These are phyloP conservation scores for Lethrus apterus DNA, from an alignment of 1,140 invertebrate genomes.

Conservation along the genomic window DNA sequence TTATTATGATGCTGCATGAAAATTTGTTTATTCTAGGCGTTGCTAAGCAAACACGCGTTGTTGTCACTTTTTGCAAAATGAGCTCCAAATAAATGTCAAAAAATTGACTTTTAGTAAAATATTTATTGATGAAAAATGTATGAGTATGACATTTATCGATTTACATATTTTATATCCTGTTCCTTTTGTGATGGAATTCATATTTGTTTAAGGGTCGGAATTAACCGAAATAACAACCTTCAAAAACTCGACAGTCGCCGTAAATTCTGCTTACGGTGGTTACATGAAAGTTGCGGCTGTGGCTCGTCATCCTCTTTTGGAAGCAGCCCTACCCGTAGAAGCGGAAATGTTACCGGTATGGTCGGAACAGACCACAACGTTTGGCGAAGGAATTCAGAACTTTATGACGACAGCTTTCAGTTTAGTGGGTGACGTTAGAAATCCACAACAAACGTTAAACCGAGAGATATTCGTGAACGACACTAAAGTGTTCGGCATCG, in stretches of 20 bases:
- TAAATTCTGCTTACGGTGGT: conserved; percentile 62
- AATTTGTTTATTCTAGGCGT: too few species aligned
- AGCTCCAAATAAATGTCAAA: too few species aligned
- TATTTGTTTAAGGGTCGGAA: conserved; percentile 47
- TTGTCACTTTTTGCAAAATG: too few species aligned
- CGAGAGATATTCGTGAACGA: conserved; percentile 80
- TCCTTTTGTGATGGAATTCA: not conserved
- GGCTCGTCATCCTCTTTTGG: conserved; percentile 76
- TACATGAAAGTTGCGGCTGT: conserved; percentile 65
- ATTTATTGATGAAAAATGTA: too few species aligned
- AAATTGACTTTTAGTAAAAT: too few species aligned
- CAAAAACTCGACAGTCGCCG: conserved; percentile 67
- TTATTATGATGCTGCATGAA: too few species aligned
- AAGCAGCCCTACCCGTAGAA: conserved; percentile 81
- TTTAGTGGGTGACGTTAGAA: conserved; percentile 72
- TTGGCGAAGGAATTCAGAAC: conserved; percentile 68
- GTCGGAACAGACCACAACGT: conserved; percentile 68
- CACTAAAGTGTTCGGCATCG: conserved; percentile 73
- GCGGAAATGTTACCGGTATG: conserved; percentile 86
- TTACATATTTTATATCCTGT: not conserved
- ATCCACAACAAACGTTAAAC: conserved; percentile 73
- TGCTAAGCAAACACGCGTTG: too few species aligned
- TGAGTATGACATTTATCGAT: not conserved
- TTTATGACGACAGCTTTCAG: conserved; percentile 74
- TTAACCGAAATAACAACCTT: conserved; percentile 64